Evolutionary conservation across 1,140 invertebrate species (phyloP).

Genomic region (Scaptomyza graminum): DNA sequence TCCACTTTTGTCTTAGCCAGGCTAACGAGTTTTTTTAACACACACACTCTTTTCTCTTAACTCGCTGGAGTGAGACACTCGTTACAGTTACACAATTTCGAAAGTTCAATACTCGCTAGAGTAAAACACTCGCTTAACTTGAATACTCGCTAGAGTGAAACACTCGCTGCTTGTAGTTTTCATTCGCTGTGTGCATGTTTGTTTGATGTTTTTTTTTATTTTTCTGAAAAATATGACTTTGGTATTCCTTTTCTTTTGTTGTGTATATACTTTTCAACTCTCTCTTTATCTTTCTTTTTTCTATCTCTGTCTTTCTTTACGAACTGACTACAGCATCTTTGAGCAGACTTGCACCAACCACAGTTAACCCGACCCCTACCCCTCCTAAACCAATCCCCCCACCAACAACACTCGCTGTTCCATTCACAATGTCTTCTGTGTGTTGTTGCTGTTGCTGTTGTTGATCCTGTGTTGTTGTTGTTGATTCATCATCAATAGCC

Average conservation of each 20-base stretch:
- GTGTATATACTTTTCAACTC: constrained; percentile 10
- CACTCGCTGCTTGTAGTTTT: constrained; percentile 6
- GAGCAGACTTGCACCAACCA: constrained; percentile 46
- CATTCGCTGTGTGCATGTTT: constrained; percentile 44
- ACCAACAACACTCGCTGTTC: constrained; percentile 17
- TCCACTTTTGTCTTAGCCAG: constrained; percentile 51
- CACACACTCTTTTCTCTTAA: not conserved
- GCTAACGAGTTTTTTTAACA: constrained; percentile 20
- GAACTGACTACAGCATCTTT: constrained; percentile 74
- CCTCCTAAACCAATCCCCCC: constrained; percentile 21
- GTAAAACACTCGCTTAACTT: not conserved
- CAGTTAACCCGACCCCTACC: constrained; percentile 15
- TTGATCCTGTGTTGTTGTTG: constrained; percentile 6
- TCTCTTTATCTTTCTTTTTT: not conserved
- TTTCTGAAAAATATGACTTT: constrained; percentile 83
- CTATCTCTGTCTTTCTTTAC: constrained; percentile 16
- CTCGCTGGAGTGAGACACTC: not conserved
- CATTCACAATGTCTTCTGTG: constrained; percentile 51
- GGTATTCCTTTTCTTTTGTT: constrained; percentile 62
- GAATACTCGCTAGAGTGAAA: no score
- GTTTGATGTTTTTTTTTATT: constrained; percentile 62
- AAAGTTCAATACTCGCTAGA: not conserved
- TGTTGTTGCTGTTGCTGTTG: not conserved
- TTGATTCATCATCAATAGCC: constrained; percentile 41
- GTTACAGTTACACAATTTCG: no score